These are phyloP conservation scores for Pantherophis guttatus DNA, from an alignment of 2,113 vertebrate genomes.

Conservation along the genomic window DNA sequence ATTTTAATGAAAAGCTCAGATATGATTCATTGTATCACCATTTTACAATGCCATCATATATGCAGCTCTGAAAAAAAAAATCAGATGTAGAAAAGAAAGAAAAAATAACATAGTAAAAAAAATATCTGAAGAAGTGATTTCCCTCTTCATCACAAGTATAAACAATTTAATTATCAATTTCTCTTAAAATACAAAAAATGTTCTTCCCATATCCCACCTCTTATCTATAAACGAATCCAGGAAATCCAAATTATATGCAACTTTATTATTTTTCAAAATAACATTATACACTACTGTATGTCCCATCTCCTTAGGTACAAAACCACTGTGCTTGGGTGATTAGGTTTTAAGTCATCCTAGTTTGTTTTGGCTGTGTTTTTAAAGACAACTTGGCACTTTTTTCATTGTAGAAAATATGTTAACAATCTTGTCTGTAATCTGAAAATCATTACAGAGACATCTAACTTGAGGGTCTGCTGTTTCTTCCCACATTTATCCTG, in stretches of 20 bases:
- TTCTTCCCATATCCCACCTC: neutral
- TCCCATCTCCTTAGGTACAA: neutral
- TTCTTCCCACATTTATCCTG: neutral
- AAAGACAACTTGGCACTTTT: neutral
- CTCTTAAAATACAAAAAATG: neutral
- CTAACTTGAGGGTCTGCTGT: neutral
- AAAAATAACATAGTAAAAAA: neutral
- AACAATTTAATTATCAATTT: neutral
- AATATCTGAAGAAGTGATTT: neutral
- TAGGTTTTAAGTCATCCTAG: neutral
- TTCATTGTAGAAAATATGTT: neutral
- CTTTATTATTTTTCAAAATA: neutral
- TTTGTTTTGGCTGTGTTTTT: neutral
- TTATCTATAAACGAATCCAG: neutral
- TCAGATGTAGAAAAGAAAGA: neutral
- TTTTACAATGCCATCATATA: constrained; percentile 32
- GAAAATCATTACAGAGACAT: neutral
- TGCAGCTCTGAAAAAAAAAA: neutral
- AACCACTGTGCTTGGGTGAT: neutral
- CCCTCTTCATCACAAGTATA: neutral
- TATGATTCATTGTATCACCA: neutral
- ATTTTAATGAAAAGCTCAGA: constrained; percentile 32
- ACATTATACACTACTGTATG: neutral
- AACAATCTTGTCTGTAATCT: neutral
- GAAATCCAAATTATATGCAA: neutral